Evolutionary conservation across 1,140 invertebrate genomes (phyloP).

Genomic region (Ips typographus): DNA sequence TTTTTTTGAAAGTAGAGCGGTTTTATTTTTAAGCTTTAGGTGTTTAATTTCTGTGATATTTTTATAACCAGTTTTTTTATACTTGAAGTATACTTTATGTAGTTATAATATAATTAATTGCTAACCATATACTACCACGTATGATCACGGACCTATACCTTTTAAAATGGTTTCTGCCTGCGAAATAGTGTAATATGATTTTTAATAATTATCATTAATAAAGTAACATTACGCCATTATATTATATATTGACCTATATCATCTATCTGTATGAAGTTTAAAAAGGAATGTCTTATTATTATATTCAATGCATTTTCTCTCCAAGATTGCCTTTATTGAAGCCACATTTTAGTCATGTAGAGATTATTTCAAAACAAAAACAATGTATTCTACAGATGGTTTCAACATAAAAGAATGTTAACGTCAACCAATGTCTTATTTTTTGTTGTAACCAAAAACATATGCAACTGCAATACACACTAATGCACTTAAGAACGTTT

Average conservation of each 20-base stretch:
- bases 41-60: conserved; percentile 32
- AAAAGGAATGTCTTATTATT: too few relatives aligned
- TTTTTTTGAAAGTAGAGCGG: not conserved
- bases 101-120: not conserved
- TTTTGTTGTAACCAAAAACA: not conserved
- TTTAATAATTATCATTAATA: not conserved
- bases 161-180: not conserved
- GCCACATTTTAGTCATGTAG: too few relatives aligned
- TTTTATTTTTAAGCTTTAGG: conserved; percentile 16
- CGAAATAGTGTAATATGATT: not conserved
- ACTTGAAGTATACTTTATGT: not conserved
- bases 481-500: conserved; percentile 19
- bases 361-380: too few relatives aligned
- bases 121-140: not conserved
- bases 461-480: not conserved
- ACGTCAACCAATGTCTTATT: not conserved
- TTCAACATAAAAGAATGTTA: not conserved
- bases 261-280: too few relatives aligned
- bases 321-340: too few relatives aligned
- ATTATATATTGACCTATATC: not conserved
- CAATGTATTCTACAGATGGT: too few relatives aligned
- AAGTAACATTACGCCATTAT: not conserved
- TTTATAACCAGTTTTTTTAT: conserved; percentile 25
- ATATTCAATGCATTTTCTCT: too few relatives aligned
- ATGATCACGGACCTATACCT: not conserved